Conservation (phyloP, 1,140 invertebrate species). For the Trachymyrmex cornetzi region DNA sequence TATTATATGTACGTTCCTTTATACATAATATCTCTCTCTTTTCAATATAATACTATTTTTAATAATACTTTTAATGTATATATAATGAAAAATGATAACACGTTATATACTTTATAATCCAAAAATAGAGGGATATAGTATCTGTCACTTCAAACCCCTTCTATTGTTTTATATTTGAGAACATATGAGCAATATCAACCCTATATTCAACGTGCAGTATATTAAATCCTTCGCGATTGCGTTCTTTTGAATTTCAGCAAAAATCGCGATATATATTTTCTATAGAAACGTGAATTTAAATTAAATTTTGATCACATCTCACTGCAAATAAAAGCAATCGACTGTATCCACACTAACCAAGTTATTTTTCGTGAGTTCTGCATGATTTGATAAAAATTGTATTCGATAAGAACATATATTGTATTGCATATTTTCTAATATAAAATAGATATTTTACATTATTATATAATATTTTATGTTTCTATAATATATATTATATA, state of each 20-base stretch:
- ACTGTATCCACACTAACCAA: background rate
- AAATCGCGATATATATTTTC: constrained; percentile 39
- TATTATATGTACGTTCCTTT: background rate
- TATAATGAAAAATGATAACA: constrained; percentile 7
- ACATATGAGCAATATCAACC: background rate
- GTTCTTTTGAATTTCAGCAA: constrained; percentile 38
- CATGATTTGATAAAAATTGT: constrained; percentile 28
- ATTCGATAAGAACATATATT: background rate
- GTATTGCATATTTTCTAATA: background rate
- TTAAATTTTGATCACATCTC: constrained; percentile 57
- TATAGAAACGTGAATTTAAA: constrained; percentile 42
- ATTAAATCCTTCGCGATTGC: constrained; percentile 17
- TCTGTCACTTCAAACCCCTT: background rate
- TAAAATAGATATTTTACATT: background rate
- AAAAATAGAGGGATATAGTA: background rate
- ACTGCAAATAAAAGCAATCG: constrained; percentile 42
- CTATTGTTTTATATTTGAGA: background rate
- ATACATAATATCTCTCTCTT: background rate
- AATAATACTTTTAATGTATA: background rate
- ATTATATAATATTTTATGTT: background rate
- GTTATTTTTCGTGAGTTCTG: constrained; percentile 20
- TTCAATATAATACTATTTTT: too few relatives aligned
- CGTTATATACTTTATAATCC: background rate
- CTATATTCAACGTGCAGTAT: background rate
- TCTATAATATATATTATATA: background rate